Base-by-base conservation (phyloP, 2,113 vertebrate species). In the Cyprinodon tularosa region DNA sequence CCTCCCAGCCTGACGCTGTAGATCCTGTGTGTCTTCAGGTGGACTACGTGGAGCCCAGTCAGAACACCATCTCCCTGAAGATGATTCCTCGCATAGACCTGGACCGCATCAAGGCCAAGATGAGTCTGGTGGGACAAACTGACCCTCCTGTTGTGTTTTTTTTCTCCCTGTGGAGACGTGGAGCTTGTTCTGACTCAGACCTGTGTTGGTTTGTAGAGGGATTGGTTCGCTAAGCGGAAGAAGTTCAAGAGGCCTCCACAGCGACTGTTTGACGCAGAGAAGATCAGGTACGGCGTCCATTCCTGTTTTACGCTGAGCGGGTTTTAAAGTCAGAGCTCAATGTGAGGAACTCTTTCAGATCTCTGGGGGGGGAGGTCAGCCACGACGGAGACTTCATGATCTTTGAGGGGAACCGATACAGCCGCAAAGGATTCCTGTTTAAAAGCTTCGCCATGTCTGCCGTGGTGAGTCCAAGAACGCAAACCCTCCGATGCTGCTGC, bases 381-480 rank as follows among this genome's bases (percentile, higher is more conserved):
- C 97, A 97, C 0, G 97, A 99, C 0, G 97, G 97, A 10, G 97
- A 99, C 76, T 99, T 99, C 82, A 96, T 99, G 90, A 98, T 99
- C 89, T 99, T 99, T 2, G 97, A 99, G 88, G 97, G 94, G 36
- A 99, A 99, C 81, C 96, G 97, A 0, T 99, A 99, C 90, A 99
- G 97, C 75, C 94, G 97, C 2, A 99, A 99, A 80, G 97, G 97
- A 0, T 99, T 99, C 86, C 93, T 99, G n/a, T 99, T 98, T 83
- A 99, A 99, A 93, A 98, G 96, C 89, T 99, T 99, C 1, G 97
- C 97, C 68, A 99, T 98, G 97, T 97, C 96, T 0, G 97, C 97
- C 0, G 97, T 98, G 95, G 97, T 99, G 86, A 96, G 96, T 57
- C 50, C 20, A 42, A 42, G 42, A 4, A 42, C 42, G 42, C 42